A percentile compares a stretch with the other conserved stretches of the same genome.
phyloP scores from a whole-genome alignment of 2,113 vertebrate species.

The Cranoglanis bouderius region DNA sequence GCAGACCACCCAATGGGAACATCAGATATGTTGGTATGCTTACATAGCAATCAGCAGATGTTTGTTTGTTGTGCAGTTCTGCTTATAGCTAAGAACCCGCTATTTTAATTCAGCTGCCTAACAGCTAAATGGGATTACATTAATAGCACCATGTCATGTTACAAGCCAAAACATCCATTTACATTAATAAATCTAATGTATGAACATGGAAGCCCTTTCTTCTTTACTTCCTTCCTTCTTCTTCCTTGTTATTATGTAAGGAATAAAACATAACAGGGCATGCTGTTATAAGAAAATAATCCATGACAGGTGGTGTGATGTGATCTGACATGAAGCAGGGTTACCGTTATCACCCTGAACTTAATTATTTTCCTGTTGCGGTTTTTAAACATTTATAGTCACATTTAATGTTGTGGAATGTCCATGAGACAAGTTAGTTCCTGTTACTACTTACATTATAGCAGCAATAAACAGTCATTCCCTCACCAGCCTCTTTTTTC shows the following conservation, averaged over 20 bases:
- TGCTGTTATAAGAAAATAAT: not conserved
- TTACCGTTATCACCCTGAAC: not conserved
- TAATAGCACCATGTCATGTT: not conserved
- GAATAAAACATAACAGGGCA: not conserved
- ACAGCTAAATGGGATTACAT: not conserved
- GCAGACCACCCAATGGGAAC: not conserved
- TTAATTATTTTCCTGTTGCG: not conserved
- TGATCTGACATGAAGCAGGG: not conserved
- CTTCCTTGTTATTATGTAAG: not conserved
- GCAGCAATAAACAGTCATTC: not conserved
- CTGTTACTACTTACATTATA: not conserved
- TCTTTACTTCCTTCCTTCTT: not conserved
- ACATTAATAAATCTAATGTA: not conserved
- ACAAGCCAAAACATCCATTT: conserved; percentile 4
- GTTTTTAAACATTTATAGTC: not conserved
- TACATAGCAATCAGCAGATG: conserved; percentile 7
- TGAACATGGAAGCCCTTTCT: not conserved
- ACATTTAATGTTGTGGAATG: not conserved
- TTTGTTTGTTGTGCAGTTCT: conserved; percentile 15
- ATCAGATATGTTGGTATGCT: not conserved
- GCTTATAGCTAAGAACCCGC: not conserved
- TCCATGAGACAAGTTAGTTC: not conserved
- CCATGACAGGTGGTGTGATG: not conserved
- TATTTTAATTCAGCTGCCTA: conserved; percentile 4
- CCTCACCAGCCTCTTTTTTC: not conserved